Evolutionary conservation across 2,113 vertebrate species (phyloP).

Genomic region (Hystrix brachyura): DNA sequence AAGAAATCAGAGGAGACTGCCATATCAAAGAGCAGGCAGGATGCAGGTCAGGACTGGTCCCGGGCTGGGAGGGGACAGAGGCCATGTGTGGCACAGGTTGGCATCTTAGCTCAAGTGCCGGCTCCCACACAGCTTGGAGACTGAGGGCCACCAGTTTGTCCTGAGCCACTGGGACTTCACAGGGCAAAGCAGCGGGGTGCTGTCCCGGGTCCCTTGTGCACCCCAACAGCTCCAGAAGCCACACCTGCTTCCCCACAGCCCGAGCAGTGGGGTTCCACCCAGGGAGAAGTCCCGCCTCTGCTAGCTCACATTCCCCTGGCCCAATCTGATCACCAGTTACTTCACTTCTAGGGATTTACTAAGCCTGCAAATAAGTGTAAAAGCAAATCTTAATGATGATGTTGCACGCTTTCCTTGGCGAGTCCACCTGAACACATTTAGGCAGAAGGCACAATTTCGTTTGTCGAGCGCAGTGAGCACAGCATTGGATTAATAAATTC

Average conservation of each 20-base stretch:
- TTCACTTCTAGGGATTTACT: background rate
- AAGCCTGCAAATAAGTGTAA: background rate
- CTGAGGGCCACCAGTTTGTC: background rate
- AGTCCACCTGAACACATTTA: background rate
- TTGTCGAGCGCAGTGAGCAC: background rate
- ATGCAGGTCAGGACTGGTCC: background rate
- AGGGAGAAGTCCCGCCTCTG: background rate
- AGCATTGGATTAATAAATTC: background rate
- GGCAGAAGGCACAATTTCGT: background rate
- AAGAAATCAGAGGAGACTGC: slow-evolving; percentile 82
- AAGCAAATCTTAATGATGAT: background rate
- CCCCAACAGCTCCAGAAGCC: no score
- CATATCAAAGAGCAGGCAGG: slow-evolving; percentile 75
- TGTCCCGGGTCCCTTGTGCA: no score
- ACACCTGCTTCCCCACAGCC: no score
- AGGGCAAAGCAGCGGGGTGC: no score
- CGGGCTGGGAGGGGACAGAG: no score
- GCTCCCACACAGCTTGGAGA: fast-evolving
- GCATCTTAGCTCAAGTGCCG: fast-evolving
- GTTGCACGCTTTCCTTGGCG: background rate
- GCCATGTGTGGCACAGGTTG: fast-evolving
- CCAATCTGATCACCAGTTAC: background rate
- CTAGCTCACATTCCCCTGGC: background rate
- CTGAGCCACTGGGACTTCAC: background rate
- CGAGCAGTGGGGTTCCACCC: no score